These are phyloP conservation scores for Drosophila teissieri DNA, from an alignment of 1,140 invertebrate genomes.

Conservation along the genomic window DNA sequence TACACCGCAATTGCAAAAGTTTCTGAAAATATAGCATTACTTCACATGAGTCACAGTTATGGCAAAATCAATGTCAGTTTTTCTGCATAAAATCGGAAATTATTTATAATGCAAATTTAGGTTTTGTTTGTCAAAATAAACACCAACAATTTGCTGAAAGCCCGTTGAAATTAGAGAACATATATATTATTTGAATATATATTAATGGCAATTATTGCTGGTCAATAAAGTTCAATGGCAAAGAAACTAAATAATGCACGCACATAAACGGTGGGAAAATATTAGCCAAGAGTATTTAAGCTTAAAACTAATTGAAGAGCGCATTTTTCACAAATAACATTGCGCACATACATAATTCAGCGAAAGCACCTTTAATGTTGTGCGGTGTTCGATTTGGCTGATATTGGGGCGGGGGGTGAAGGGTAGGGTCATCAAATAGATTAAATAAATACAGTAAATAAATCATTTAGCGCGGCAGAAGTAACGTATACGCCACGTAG, in stretches of 20 bases:
- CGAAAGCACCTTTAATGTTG: too few species aligned
- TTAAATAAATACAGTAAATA: conserved; percentile 75
- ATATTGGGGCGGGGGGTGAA: not conserved
- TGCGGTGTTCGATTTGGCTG: not conserved
- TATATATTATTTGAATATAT: too few species aligned
- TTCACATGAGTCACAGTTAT: too few species aligned
- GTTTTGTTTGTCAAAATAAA: not conserved
- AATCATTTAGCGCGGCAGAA: conserved; percentile 62
- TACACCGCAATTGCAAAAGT: too few species aligned
- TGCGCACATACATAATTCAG: too few species aligned
- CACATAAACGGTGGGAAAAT: not conserved
- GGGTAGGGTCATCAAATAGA: conserved; percentile 56
- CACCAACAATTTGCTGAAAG: too few species aligned
- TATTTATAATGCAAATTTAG: not conserved
- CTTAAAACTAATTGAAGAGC: not conserved
- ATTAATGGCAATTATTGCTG: not conserved
- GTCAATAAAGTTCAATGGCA: not conserved
- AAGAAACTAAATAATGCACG: not conserved
- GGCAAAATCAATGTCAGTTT: too few species aligned
- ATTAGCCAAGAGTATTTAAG: not conserved
- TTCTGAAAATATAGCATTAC: too few species aligned
- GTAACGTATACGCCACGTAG: conserved; percentile 61
- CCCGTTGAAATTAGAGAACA: too few species aligned
- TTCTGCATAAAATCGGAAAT: too few species aligned
- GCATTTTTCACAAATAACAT: not conserved